Percentiles rank a stretch among this genome's conserved stretches.
Evolutionary conservation across 2,888 invertebrate genomes (phyloP).

Genomic region (Artemia sp.): DNA sequence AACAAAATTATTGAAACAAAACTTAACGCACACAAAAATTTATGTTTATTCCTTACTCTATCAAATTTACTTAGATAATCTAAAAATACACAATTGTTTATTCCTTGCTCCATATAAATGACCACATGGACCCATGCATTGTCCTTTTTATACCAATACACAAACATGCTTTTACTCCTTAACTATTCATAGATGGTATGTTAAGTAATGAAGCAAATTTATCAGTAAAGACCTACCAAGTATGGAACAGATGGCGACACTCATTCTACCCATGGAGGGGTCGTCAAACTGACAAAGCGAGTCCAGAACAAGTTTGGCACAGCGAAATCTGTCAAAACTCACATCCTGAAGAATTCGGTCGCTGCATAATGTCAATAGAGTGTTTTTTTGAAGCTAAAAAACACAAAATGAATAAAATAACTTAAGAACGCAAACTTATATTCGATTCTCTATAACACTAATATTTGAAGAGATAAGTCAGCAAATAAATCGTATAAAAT

Average conservation of each 20-base stretch:
- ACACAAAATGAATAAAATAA: too few species aligned
- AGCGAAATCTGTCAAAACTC: slow-evolving; percentile 45
- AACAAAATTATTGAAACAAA: too few species aligned
- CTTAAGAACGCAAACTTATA: too few species aligned
- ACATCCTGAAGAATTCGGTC: slow-evolving; percentile 57
- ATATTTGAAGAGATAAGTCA: too few species aligned
- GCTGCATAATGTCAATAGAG: slow-evolving; percentile 51
- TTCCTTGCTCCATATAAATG: too few species aligned
- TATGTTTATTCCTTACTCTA: slow-evolving; percentile 20
- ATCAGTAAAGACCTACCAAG: slow-evolving; percentile 37
- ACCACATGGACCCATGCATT: too few species aligned
- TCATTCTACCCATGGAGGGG: slow-evolving; percentile 52
- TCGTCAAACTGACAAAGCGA: slow-evolving; percentile 50
- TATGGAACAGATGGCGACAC: slow-evolving; percentile 60
- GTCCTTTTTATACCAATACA: slow-evolving; percentile 10
- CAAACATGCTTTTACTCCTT: neutral
- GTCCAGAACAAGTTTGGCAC: slow-evolving; percentile 52
- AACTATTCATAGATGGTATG: neutral
- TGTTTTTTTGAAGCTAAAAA: slow-evolving; percentile 48
- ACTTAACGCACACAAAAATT: neutral
- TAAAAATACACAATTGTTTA: too few species aligned
- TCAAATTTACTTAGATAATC: too few species aligned
- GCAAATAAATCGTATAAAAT: too few species aligned
- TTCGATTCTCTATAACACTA: too few species aligned
- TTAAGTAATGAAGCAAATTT: slow-evolving; percentile 26